Base-by-base conservation (phyloP, 2,888 invertebrate species). In the Synergus gifuensis region DNA sequence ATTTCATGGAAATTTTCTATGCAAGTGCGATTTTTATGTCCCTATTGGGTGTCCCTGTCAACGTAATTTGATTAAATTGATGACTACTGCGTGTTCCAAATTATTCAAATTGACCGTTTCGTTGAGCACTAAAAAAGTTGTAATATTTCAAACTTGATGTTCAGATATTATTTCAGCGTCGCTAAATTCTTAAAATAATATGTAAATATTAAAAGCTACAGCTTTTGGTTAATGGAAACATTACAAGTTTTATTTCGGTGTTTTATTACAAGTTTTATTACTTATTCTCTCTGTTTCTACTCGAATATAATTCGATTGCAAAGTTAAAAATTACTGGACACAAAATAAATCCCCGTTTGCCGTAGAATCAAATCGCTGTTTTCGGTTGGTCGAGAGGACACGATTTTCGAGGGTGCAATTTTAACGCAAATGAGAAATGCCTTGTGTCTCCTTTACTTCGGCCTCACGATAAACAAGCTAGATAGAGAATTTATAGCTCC, bases 401-500 rank as follows among this genome's bases (percentile, higher is more conserved):
- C 42, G 42, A 42, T 42, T 42, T 42, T 42, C 8, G 14, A 46
- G 46, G 14, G 14, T 46, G 46, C 1, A 14, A 46, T 46, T 14
- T 46, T 46, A 46, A 46, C 12, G 16, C 49, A 49, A 49, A 58
- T 58, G 58, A 58, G 18, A 58, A 58, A 18, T 18, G 5, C 9
- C 18, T n/a, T 1, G 18, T 58, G 8, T 58, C 9, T 58, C 9
- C 58, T 58, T 58, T 16, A 9, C 18, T 58, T 58, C 3, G 0
- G 9, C 58, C 58, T 7, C 18, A 78, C 84, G 86, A 87, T 88
- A 86, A 88, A 89, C 88, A 87, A 87, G 87, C 83, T 78, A 82
- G 86, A 88, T 89, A 87, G 87, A 88, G 84, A 87, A 88, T 89
- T 88, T 89, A 89, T 87, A 81, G 84, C 66, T 77, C 80, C 82